A percentile compares a stretch with the other conserved stretches of the same genome.
These are phyloP conservation scores for Callopanchax toddi DNA, from an alignment of 2,113 vertebrate species.

Conservation along the genomic window DNA sequence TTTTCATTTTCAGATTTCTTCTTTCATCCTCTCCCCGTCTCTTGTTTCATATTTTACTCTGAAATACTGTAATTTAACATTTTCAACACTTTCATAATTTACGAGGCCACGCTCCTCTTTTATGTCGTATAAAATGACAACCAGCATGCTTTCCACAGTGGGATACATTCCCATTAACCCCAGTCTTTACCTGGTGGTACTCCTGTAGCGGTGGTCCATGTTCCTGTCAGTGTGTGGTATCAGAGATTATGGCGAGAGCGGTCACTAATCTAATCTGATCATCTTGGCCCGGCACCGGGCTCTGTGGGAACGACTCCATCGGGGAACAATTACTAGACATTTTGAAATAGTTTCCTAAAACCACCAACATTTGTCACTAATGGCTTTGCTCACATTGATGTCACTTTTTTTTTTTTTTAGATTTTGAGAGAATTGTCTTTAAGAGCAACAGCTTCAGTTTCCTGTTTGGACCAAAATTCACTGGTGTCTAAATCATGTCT, in stretches of 20 bases:
- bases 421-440: neutral
- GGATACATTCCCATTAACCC: constrained; percentile 25
- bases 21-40: constrained; percentile 1
- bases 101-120: constrained; percentile 1
- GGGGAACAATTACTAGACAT: constrained; percentile 58
- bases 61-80: neutral
- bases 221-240: constrained; percentile 68
- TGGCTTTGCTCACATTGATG: constrained; percentile 20
- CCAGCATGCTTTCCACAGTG: constrained; percentile 24
- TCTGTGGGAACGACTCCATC: constrained; percentile 53
- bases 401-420: constrained; percentile 25
- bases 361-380: constrained; percentile 40
- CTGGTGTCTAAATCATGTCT: neutral
- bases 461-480: neutral
- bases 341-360: constrained; percentile 47
- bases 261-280: constrained; percentile 74
- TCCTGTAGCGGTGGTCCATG: constrained; percentile 59
- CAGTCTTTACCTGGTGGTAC: constrained; percentile 34
- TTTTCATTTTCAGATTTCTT: constrained; percentile 17
- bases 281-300: constrained; percentile 37
- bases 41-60: constrained; percentile 2
- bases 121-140: constrained; percentile 19
- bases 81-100: constrained; percentile 5
- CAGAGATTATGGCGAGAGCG: constrained; percentile 53
- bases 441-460: neutral